phyloP scores from a whole-genome alignment of 1,140 invertebrate genomes.

The Anoplophora glabripennis region DNA sequence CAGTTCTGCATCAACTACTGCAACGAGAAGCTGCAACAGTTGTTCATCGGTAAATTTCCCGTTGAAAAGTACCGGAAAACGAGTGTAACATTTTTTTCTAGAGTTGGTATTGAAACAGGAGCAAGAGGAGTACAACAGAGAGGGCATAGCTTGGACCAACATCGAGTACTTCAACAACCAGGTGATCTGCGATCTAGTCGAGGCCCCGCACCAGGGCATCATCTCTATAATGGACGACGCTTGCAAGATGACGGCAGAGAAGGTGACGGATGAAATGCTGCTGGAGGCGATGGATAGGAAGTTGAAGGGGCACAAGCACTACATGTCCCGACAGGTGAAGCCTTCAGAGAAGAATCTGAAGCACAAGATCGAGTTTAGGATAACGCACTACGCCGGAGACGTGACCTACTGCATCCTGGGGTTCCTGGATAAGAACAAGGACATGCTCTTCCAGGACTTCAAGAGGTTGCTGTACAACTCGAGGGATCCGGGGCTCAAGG shows the following conservation, averaged over 20 bases:
- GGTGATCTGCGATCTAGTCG: constrained; percentile 90
- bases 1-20: constrained; percentile 96
- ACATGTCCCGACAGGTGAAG: constrained; percentile 79
- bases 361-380: constrained; percentile 60
- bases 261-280: constrained; percentile 86
- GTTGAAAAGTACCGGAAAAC: too few species aligned
- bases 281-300: constrained; percentile 92
- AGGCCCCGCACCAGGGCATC: constrained; percentile 79
- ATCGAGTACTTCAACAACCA: constrained; percentile 93
- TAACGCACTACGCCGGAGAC: constrained; percentile 89
- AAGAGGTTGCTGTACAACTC: constrained; percentile 87
- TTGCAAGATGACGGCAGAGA: constrained; percentile 84
- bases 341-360: constrained; percentile 77
- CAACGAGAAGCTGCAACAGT: constrained; percentile 94
- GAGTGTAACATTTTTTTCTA: constrained; percentile 46
- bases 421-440: constrained; percentile 95
- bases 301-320: constrained; percentile 82
- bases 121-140: constrained; percentile 90
- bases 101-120: constrained; percentile 94
- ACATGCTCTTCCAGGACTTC: constrained; percentile 93
- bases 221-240: constrained; percentile 94
- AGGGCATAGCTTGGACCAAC: constrained; percentile 89
- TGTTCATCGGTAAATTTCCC: constrained; percentile 91
- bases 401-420: constrained; percentile 87
- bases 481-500: constrained; percentile 68